A percentile compares a stretch with the other conserved stretches of the same genome.
Evolutionary conservation across 2,888 invertebrate species (phyloP).

Genomic region (Beris chalybata): DNA sequence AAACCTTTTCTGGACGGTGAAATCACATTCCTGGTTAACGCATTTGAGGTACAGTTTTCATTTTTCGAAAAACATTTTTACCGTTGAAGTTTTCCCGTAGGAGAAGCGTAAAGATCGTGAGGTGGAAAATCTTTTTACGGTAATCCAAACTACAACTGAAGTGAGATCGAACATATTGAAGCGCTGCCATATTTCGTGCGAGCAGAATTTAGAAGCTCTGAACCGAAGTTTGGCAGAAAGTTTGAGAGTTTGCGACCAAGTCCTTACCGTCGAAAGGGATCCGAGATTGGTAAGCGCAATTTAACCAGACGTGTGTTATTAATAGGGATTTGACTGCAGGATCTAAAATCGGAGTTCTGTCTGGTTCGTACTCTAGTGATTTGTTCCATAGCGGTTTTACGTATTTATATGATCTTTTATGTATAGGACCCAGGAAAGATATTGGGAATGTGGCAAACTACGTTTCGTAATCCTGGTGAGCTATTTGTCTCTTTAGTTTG

Average conservation of each 20-base stretch:
- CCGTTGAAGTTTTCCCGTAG: slow-evolving; percentile 55
- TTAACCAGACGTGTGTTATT: no score
- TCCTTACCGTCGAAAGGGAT: slow-evolving; percentile 63
- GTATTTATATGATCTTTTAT: not conserved
- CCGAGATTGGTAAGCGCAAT: slow-evolving; percentile 59
- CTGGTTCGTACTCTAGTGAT: no score
- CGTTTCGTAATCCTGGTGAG: no score
- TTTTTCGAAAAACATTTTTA: not conserved
- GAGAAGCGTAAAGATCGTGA: slow-evolving; percentile 78
- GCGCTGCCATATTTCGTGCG: slow-evolving; percentile 65
- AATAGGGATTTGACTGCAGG: no score
- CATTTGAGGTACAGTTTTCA: slow-evolving; percentile 73
- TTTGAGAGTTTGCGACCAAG: slow-evolving; percentile 63
- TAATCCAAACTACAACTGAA: slow-evolving; percentile 75
- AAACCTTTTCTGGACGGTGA: slow-evolving; percentile 84
- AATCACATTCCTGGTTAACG: slow-evolving; percentile 78
- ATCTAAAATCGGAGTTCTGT: no score
- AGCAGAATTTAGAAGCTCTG: slow-evolving; percentile 64
- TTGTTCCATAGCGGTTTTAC: no score
- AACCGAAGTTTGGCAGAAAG: slow-evolving; percentile 69
- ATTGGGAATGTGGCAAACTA: not conserved
- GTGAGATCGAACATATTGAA: slow-evolving; percentile 74
- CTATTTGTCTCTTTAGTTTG: no score
- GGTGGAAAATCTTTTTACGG: slow-evolving; percentile 75
- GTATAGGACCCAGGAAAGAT: not conserved